Evolutionary conservation across 2,888 invertebrate genomes (phyloP).

Genomic region (Didymodactylos carnosus): DNA sequence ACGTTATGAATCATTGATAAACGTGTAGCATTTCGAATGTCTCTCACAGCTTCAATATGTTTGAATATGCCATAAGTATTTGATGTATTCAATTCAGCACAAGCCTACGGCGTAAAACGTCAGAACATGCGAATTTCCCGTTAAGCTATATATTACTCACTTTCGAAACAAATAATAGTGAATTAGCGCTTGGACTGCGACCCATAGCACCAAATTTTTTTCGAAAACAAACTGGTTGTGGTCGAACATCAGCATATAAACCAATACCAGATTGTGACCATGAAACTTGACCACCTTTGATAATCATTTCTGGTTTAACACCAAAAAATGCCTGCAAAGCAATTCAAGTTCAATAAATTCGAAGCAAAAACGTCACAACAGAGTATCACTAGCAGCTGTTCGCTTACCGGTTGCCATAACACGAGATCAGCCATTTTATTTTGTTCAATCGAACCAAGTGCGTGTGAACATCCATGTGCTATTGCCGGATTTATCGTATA

Average conservation of each 20-base stretch:
- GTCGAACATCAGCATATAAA: not conserved
- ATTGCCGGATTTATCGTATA: slow-evolving; percentile 32
- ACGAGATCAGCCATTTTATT: slow-evolving; percentile 30
- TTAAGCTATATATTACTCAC: not conserved
- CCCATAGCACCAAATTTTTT: slow-evolving; percentile 5
- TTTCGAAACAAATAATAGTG: slow-evolving; percentile 14
- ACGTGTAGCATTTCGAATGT: slow-evolving; percentile 2
- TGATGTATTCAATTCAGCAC: slow-evolving; percentile 8
- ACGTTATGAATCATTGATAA: not conserved
- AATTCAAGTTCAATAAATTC: too few relatives aligned
- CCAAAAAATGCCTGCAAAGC: too few relatives aligned
- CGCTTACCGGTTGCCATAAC: slow-evolving; percentile 29
- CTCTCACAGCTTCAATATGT: slow-evolving; percentile 13
- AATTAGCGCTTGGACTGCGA: slow-evolving; percentile 13
- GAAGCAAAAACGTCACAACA: too few relatives aligned
- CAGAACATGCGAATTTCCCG: not conserved
- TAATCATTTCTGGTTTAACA: slow-evolving; percentile 28
- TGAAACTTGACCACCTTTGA: slow-evolving; percentile 30
- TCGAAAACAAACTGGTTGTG: not conserved
- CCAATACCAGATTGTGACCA: not conserved
- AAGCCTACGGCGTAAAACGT: slow-evolving; percentile 4
- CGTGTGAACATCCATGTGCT: slow-evolving; percentile 24
- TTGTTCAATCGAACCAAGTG: slow-evolving; percentile 25
- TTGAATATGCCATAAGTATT: slow-evolving; percentile 14
- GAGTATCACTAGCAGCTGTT: too few relatives aligned